phyloP scores from a whole-genome alignment of 1,140 invertebrate genomes.

The Pentalonia nigronervosa region DNA sequence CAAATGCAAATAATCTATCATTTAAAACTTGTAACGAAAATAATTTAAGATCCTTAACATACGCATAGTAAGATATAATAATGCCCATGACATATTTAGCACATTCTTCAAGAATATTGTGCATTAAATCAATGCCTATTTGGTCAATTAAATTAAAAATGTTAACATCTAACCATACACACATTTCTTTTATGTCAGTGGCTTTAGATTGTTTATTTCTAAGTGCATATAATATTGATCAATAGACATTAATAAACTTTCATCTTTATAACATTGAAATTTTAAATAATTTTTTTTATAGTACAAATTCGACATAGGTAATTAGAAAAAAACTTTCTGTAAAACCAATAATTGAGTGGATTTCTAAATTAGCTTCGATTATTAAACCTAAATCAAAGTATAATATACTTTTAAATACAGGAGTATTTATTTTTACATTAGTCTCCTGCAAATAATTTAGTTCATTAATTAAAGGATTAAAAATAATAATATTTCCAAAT shows the following conservation, averaged over 20 bases:
- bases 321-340: not conserved
- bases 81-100: conserved; percentile 4
- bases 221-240: not conserved
- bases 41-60: not conserved
- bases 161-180: conserved; percentile 29
- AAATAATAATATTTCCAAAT: not conserved
- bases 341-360: not conserved
- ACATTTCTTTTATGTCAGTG: not conserved
- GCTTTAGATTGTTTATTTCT: not conserved
- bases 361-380: not conserved
- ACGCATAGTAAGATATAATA: not conserved
- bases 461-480: not conserved
- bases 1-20: not conserved
- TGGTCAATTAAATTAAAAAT: conserved; percentile 26
- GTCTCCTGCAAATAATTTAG: not conserved
- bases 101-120: not conserved
- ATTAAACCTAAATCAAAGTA: not conserved
- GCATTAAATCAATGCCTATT: conserved; percentile 29
- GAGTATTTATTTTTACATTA: not conserved
- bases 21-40: conserved; percentile 28
- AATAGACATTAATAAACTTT: not conserved
- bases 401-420: not conserved
- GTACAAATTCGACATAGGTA: not conserved
- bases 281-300: no score
- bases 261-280: not conserved